Evolutionary conservation across 2,888 invertebrate species (phyloP).

Genomic region (Liodrosophila aerea): DNA sequence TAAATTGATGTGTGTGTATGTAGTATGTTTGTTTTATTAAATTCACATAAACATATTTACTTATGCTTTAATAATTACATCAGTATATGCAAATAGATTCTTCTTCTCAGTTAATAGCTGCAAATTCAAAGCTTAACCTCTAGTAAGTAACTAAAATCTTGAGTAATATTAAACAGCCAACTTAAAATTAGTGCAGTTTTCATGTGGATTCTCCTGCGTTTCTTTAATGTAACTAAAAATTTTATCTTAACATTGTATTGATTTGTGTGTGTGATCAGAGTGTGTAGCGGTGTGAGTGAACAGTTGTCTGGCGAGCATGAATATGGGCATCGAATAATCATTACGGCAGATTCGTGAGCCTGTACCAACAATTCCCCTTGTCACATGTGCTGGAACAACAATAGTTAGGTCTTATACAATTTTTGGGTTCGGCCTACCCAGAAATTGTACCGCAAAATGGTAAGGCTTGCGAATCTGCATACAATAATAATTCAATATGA

Average conservation of each 20-base stretch:
- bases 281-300: not conserved
- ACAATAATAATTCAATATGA: not conserved
- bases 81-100: slow-evolving; percentile 24
- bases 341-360: slow-evolving; percentile 15
- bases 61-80: slow-evolving; percentile 61
- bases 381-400: too few species aligned
- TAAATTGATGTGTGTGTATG: slow-evolving; percentile 50
- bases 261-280: slow-evolving; percentile 3
- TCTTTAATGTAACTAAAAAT: slow-evolving; percentile 44
- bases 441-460: slow-evolving; percentile 11
- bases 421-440: slow-evolving; percentile 24
- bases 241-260: slow-evolving; percentile 28
- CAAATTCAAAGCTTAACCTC: slow-evolving; percentile 33
- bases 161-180: slow-evolving; percentile 35
- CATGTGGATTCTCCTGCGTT: slow-evolving; percentile 9
- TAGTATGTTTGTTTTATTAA: slow-evolving; percentile 68
- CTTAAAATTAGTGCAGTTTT: slow-evolving; percentile 28
- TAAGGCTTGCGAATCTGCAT: slow-evolving; percentile 6
- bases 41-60: slow-evolving; percentile 71
- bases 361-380: not conserved
- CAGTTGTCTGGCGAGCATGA: slow-evolving; percentile 1
- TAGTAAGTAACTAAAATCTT: slow-evolving; percentile 40
- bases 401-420: too few species aligned
- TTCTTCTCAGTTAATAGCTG: slow-evolving; percentile 18
- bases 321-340: slow-evolving; percentile 4